These are phyloP conservation scores for Rhagonycha lutea DNA, from an alignment of 2,888 invertebrate species.

Conservation along the genomic window DNA sequence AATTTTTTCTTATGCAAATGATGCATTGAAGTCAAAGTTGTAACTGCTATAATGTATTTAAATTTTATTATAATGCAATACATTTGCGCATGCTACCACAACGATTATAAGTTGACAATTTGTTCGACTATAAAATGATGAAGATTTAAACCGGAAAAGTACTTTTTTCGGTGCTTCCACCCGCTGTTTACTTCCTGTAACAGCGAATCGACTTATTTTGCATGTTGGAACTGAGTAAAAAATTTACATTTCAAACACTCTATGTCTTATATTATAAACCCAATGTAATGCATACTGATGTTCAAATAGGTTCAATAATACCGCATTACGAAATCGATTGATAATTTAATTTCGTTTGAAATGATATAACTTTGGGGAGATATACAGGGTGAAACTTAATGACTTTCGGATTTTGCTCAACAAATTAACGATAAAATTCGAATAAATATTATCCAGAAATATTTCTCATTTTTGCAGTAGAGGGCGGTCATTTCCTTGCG, in stretches of 20 bases:
- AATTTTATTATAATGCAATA: slow-evolving; percentile 14
- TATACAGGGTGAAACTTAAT: background rate
- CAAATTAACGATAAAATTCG: background rate
- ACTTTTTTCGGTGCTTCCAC: slow-evolving; percentile 46
- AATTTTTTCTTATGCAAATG: background rate
- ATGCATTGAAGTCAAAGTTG: background rate
- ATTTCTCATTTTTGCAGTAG: too few species aligned
- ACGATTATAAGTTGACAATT: slow-evolving; percentile 34
- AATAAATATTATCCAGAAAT: too few species aligned
- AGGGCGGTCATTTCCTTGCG: too few species aligned
- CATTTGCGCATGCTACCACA: slow-evolving; percentile 11
- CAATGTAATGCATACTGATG: slow-evolving; percentile 36
- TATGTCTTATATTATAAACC: slow-evolving; percentile 34
- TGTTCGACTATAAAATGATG: slow-evolving; percentile 46
- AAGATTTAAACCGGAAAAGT: slow-evolving; percentile 49
- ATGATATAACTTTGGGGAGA: background rate
- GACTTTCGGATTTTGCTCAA: too few species aligned
- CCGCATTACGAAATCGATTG: slow-evolving; percentile 19
- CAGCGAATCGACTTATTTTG: slow-evolving; percentile 46
- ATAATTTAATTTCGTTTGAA: slow-evolving; percentile 14
- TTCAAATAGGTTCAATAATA: slow-evolving; percentile 19
- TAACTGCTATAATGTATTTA: slow-evolving; percentile 7
- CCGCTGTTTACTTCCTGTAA: slow-evolving; percentile 47
- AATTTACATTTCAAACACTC: slow-evolving; percentile 49
- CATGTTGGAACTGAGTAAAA: slow-evolving; percentile 44